Conservation (phyloP, 2,797 vertebrate genomes). For the Acanthopagrus latus region DNA sequence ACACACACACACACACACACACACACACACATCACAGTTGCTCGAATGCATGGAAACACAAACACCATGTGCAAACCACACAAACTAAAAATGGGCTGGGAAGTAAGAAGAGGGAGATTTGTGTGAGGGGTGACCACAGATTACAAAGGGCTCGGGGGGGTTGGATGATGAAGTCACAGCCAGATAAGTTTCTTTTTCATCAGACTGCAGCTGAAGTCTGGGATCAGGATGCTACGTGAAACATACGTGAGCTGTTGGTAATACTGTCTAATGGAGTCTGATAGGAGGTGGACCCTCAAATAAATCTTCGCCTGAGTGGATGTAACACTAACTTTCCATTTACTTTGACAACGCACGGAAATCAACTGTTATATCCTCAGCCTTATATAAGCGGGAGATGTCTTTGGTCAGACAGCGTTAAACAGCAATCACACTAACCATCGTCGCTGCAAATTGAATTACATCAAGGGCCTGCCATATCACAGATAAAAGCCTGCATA, state of each 20-base stretch:
- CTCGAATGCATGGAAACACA: background rate
- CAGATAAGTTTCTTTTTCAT: slow-evolving; percentile 1
- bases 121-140: background rate
- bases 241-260: slow-evolving; percentile 11
- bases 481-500: background rate
- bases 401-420: slow-evolving; percentile 3
- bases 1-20: background rate
- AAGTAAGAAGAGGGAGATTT: background rate
- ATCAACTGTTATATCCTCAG: background rate
- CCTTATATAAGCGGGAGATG: background rate
- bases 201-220: slow-evolving; percentile 14
- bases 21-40: background rate
- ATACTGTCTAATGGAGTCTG: slow-evolving; percentile 22
- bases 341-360: slow-evolving; percentile 6
- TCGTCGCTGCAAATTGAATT: slow-evolving; percentile 5
- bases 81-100: background rate
- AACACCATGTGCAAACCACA: background rate
- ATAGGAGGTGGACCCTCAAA: slow-evolving; percentile 12
- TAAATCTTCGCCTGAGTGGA: slow-evolving; percentile 12
- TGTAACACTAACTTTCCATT: background rate
- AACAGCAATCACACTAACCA: slow-evolving; percentile 1
- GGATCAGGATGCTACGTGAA: slow-evolving; percentile 15
- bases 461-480: slow-evolving; percentile 7
- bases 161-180: slow-evolving; percentile 7
- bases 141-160: background rate